These are phyloP conservation scores for Zaprionus camerounensis DNA, from an alignment of 1,140 invertebrate genomes.

Conservation along the genomic window DNA sequence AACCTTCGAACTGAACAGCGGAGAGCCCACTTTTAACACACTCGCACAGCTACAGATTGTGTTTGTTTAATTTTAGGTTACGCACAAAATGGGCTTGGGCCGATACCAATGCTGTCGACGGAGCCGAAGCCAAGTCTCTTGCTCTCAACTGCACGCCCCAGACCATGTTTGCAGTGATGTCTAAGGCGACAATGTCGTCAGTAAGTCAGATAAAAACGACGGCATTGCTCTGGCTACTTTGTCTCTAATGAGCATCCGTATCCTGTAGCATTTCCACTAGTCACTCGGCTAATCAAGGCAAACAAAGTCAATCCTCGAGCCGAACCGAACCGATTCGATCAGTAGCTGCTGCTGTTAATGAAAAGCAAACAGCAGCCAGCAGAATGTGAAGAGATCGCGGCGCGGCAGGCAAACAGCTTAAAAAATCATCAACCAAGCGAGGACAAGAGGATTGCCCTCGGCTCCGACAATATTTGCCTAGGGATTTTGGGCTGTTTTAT, in stretches of 20 bases:
- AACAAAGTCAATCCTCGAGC: constrained; percentile 41
- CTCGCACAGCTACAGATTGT: constrained; percentile 38
- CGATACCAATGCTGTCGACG: not conserved
- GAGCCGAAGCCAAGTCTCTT: not conserved
- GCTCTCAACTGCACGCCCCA: constrained; percentile 48
- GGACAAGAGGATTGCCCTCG: constrained; percentile 23
- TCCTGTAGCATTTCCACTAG: constrained; percentile 63
- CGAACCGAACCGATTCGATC: constrained; percentile 34
- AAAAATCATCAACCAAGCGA: constrained; percentile 75
- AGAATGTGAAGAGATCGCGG: constrained; percentile 66
- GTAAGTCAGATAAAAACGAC: not conserved
- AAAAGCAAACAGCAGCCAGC: constrained; percentile 68
- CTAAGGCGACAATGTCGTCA: constrained; percentile 19
- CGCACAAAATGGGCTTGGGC: constrained; percentile 57
- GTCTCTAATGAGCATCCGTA: constrained; percentile 56
- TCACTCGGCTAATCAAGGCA: constrained; percentile 70
- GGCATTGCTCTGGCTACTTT: constrained; percentile 30
- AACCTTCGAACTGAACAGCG: constrained; percentile 51
- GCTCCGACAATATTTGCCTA: constrained; percentile 64
- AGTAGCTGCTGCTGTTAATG: constrained; percentile 77
- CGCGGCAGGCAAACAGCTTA: constrained; percentile 74
- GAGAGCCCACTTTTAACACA: constrained; percentile 46
- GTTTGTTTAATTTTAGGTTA: constrained; percentile 76
- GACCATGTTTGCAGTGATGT: constrained; percentile 49
- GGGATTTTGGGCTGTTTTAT: constrained; percentile 58